Evolutionary conservation across 2,113 vertebrate genomes (phyloP), one percentile per base, ranked within the genome.

Genomic region (Amphiprion ocellaris): DNA sequence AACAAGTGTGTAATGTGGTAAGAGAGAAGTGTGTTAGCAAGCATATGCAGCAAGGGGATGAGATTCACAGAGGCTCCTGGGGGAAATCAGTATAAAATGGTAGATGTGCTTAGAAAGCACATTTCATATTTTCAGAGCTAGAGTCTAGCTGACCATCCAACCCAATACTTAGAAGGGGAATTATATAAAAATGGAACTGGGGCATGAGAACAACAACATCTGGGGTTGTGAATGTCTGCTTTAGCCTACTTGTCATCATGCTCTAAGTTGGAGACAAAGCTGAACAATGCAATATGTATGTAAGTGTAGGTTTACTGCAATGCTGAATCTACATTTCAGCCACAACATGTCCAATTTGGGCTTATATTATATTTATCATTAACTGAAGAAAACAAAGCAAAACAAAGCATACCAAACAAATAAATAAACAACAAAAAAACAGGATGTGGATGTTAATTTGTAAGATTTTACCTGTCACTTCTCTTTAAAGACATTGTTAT

Each of bases 1-100:
- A 90, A 91, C 78, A 89, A 91, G 79, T 87, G 70, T 60, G 77
- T 84, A 81, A 86, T 90, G 87, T 84, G 91, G 87, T 90, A 77
- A 85, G 70, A 68, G 66, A 61, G 79, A 85, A 89, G 76, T 71
- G 77, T 85, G 71, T 78, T 86, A 79, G 82, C 44, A 77, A 67
- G 82, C 69, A 82, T 73, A 76, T 49, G 26, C 63, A 62, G 77
- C 53, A 28, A 86, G 79, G 59, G 69, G 82, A 87, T 82, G 85
- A 84, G 88, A 88, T 89, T 88, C 80, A 77, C 81, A 81, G 63
- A 84, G 75, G 69, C 69, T 83, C 83, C 80, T 63, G 30, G 37
- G 86, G 82, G 87, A 85, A 91, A 89, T 84, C 74, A 82, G 64
- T 62, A 89, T 87, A 82, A 78, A 81, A 79, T 49, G n/a, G 19